Conservation (phyloP, 2,113 vertebrate genomes). For the Petromus typicus region DNA sequence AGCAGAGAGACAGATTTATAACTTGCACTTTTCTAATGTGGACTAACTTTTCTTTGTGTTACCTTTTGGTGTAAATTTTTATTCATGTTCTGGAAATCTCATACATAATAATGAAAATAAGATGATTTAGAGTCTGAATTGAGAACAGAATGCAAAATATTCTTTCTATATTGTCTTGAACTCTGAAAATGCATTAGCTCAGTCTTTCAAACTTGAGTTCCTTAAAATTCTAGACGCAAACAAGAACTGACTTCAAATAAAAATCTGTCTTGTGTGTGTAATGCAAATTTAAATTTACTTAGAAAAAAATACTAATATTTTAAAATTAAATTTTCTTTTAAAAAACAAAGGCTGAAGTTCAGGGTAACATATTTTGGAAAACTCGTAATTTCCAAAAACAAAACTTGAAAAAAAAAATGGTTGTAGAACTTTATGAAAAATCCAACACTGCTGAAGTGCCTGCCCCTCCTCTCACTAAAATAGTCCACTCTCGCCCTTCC, state of each 20-base stretch:
- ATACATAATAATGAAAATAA: background rate
- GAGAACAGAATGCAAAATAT: constrained; percentile 54
- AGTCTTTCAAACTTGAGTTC: constrained; percentile 60
- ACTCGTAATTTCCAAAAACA: constrained; percentile 71
- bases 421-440: constrained; percentile 60
- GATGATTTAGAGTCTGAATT: constrained; percentile 17
- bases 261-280: constrained; percentile 66
- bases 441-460: background rate
- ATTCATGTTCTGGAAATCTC: constrained; percentile 21
- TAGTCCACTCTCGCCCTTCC: background rate
- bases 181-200: constrained; percentile 42
- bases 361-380: constrained; percentile 74
- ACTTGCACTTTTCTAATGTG: background rate
- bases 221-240: constrained; percentile 54
- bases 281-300: constrained; percentile 66
- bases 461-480: background rate
- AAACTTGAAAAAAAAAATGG: constrained; percentile 62
- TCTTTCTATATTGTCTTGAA: constrained; percentile 28
- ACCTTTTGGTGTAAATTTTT: background rate
- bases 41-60: background rate
- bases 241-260: constrained; percentile 67
- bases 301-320: constrained; percentile 60
- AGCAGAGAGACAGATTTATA: background rate
- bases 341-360: constrained; percentile 69
- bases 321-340: constrained; percentile 76